Conservation (phyloP, 1,140 invertebrate species). For the Monochamus saltuarius region DNA sequence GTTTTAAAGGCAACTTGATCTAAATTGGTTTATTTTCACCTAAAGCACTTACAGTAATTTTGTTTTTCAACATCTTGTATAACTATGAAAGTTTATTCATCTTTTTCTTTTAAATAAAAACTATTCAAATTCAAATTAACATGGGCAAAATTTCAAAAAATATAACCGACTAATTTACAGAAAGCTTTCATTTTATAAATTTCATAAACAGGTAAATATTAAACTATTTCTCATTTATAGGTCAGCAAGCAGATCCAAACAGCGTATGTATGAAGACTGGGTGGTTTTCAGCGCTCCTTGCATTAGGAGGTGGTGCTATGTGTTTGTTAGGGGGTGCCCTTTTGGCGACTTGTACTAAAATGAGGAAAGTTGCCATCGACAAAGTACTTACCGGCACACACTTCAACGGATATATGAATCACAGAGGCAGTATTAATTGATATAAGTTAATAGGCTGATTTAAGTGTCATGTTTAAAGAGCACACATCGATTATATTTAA, state of each 20-base stretch:
- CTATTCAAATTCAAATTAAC: background rate
- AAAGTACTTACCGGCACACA: slow-evolving; percentile 57
- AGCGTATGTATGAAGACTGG: slow-evolving; percentile 76
- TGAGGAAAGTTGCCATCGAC: slow-evolving; percentile 57
- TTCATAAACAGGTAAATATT: background rate
- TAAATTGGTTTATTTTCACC: too few species aligned
- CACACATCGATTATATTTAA: too few species aligned
- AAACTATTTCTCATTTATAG: slow-evolving; percentile 22
- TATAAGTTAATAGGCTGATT: too few species aligned
- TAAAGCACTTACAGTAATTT: too few species aligned
- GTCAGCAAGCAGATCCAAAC: slow-evolving; percentile 52
- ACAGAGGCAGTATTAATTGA: slow-evolving; percentile 71
- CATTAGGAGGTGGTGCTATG: slow-evolving; percentile 65
- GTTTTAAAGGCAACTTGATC: too few species aligned
- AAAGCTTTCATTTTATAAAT: too few species aligned
- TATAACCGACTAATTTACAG: too few species aligned
- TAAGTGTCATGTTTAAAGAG: too few species aligned
- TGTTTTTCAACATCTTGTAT: too few species aligned
- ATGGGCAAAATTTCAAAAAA: too few species aligned
- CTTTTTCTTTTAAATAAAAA: too few species aligned
- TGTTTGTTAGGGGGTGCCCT: slow-evolving; percentile 69
- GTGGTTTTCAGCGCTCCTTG: slow-evolving; percentile 72
- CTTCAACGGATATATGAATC: slow-evolving; percentile 68
- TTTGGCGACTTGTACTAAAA: slow-evolving; percentile 69
- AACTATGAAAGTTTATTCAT: too few species aligned